phyloP scores from a whole-genome alignment of 2,113 vertebrate species.

The Stegastes partitus region DNA sequence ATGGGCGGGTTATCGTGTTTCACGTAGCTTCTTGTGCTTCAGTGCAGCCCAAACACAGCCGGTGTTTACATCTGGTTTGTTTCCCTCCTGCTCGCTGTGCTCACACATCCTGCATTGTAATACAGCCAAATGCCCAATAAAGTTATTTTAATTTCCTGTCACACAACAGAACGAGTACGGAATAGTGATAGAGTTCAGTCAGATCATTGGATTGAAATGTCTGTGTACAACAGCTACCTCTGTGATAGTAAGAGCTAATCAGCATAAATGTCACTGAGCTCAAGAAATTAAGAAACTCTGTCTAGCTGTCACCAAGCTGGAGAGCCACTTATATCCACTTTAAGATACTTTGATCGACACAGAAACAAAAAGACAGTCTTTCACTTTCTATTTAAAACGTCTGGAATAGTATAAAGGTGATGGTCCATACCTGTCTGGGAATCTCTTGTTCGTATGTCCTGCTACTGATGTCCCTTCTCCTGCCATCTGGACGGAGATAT shows the following conservation, averaged over 20 bases:
- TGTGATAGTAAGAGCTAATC: conserved; percentile 37
- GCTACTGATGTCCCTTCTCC: conserved; percentile 50
- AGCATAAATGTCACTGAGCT: conserved; percentile 26
- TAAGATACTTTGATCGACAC: conserved; percentile 63
- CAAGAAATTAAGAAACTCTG: conserved; percentile 19
- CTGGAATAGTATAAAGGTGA: conserved; percentile 75
- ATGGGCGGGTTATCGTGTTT: too few species aligned
- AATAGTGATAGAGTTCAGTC: too few species aligned
- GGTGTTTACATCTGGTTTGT: too few species aligned
- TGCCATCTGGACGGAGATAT: too few species aligned
- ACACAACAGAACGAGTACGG: too few species aligned
- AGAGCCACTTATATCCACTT: conserved; percentile 33
- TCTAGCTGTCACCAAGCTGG: conserved; percentile 34
- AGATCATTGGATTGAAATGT: conserved; percentile 43
- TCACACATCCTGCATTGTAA: too few species aligned
- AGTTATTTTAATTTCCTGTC: too few species aligned
- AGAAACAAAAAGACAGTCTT: conserved; percentile 58
- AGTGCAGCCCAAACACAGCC: too few species aligned
- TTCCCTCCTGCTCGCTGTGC: too few species aligned
- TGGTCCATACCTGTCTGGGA: conserved; percentile 70
- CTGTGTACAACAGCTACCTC: conserved; percentile 9
- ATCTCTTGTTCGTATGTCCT: conserved; percentile 56
- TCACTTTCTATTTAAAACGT: conserved; percentile 70
- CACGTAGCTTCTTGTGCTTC: too few species aligned
- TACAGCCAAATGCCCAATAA: too few species aligned